A percentile compares a stretch with the other conserved stretches of the same genome.
phyloP scores from a whole-genome alignment of 2,113 vertebrate species.

The Sebastes schlegelii region DNA sequence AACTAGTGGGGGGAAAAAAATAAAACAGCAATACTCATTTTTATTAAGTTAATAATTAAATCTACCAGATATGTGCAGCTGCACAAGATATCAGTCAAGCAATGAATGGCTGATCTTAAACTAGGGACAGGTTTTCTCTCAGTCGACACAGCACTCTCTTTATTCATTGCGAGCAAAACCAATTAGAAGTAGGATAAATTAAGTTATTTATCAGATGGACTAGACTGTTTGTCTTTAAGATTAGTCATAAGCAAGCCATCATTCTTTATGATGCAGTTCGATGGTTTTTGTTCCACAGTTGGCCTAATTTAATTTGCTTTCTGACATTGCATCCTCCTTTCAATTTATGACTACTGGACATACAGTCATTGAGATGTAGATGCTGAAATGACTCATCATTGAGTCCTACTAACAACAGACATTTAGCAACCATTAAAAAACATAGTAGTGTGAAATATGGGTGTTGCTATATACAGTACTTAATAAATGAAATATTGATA shows the following conservation, averaged over 20 bases:
- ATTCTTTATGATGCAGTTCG: too few species aligned
- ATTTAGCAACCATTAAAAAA: not conserved
- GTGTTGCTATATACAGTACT: too few species aligned
- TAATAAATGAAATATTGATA: too few species aligned
- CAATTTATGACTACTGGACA: not conserved
- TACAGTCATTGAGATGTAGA: not conserved
- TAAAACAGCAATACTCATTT: not conserved
- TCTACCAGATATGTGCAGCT: constrained; percentile 5
- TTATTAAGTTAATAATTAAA: not conserved
- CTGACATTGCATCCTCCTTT: not conserved
- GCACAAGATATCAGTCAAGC: not conserved
- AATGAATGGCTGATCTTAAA: not conserved
- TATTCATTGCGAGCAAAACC: not conserved
- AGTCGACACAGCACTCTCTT: not conserved
- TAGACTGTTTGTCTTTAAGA: not conserved
- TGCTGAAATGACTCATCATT: not conserved
- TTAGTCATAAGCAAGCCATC: constrained; percentile 6
- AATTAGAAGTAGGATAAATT: not conserved
- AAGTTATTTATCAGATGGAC: not conserved
- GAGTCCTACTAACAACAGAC: not conserved
- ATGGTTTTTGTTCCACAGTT: not conserved
- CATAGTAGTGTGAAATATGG: not conserved
- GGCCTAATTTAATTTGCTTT: not conserved
- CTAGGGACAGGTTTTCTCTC: constrained; percentile 3
- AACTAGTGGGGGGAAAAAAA: not conserved